Evolutionary conservation across 2,888 invertebrate genomes (phyloP), one percentile per base, ranked within the genome.

Genomic region (Xylophagus ater): DNA sequence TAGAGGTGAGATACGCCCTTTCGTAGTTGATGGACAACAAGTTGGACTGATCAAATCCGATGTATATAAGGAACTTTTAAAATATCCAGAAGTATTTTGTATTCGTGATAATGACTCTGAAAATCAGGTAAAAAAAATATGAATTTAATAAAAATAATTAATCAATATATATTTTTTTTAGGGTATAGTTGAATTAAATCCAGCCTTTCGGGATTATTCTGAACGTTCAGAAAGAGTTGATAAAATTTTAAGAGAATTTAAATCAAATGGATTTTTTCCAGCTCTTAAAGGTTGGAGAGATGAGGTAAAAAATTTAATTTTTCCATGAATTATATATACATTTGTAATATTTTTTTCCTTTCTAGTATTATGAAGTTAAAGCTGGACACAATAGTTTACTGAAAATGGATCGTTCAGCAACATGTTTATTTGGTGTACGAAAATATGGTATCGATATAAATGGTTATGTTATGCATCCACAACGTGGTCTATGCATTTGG

Each of bases 401-500:
- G 52, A 81, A 83, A 60, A 88, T 94, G 84, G 94, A 94, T 61
- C 73, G 94, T 48, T 86, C 89, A 42, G 93, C 90, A 41, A 85
- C 90, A 44, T 88, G 92, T 71, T 66, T 94, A 37, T 92, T 96
- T 69, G 94, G 94, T 36, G 85, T 92, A 51, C 77, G 87, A 50
- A 88, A 88, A 63, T 94, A 90, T 66, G 94, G 94, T 15, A 87
- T 92, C 37, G 90, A 92, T 60, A 87, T 96, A 42, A 93, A 89
- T 61, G 94, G 93, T 10, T 96, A 86, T 63, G 81, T 89, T 36
- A 76, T 75, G 57, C 83, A 89, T 65, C 85, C 86, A 23, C 76
- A 78, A 35, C 81, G 81, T 62, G 87, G 90, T 4, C 67, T 90
- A 30, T 88, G 87, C 25, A 62, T 62, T 54, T 94, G 94, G 94